These are phyloP conservation scores for Muscidifurax raptorellus DNA, from an alignment of 1,140 invertebrate genomes.

Conservation along the genomic window DNA sequence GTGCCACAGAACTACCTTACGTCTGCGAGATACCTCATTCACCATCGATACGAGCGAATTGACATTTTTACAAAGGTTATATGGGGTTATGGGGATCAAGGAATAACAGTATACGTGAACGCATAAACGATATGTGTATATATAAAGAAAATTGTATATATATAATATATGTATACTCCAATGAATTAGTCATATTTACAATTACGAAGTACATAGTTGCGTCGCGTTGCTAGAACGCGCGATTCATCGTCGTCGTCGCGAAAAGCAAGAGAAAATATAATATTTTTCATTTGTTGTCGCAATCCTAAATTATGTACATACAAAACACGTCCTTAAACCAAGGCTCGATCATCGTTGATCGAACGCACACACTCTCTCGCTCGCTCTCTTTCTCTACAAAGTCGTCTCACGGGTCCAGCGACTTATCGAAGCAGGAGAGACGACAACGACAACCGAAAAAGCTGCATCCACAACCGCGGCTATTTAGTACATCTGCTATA, in stretches of 20 bases:
- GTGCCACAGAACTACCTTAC: constrained; percentile 73
- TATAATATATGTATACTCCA: constrained; percentile 44
- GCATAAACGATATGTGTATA: background rate
- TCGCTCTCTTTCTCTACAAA: background rate
- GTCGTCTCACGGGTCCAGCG: background rate
- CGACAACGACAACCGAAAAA: constrained; percentile 37
- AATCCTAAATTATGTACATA: constrained; percentile 58
- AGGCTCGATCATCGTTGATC: constrained; percentile 12
- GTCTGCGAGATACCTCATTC: constrained; percentile 77
- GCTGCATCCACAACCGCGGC: constrained; percentile 40
- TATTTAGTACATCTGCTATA: constrained; percentile 45
- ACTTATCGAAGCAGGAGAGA: background rate
- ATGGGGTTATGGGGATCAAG: background rate
- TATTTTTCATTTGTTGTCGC: constrained; percentile 54
- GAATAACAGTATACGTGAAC: background rate
- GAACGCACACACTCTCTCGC: background rate
- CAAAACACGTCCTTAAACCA: background rate
- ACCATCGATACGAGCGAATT: background rate
- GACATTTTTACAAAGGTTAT: background rate
- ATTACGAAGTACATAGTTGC: constrained; percentile 58
- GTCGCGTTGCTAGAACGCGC: constrained; percentile 52
- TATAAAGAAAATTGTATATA: constrained; percentile 33
- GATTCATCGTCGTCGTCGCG: constrained; percentile 45
- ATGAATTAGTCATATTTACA: constrained; percentile 61
- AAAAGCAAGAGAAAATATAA: constrained; percentile 64